These are phyloP conservation scores for Dinocampus coccinellae DNA, from an alignment of 2,888 invertebrate genomes.

Conservation along the genomic window DNA sequence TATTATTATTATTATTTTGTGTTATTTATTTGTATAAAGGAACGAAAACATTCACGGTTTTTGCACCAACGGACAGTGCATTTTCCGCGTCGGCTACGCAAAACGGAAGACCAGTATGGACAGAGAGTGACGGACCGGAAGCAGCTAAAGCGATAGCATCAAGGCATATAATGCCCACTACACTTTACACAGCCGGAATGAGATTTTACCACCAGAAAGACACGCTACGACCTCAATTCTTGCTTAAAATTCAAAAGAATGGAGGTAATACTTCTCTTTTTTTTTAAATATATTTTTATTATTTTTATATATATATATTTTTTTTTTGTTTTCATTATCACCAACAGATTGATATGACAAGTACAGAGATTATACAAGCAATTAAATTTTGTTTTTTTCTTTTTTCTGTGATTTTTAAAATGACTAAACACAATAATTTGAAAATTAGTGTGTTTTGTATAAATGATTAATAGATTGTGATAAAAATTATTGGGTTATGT, in stretches of 20 bases:
- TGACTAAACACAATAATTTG: no score
- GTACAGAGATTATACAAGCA: no score
- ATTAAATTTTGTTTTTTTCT: no score
- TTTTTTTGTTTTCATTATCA: no score
- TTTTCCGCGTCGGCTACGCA: constrained; percentile 74
- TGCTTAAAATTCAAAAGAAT: constrained; percentile 85
- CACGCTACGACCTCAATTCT: constrained; percentile 81
- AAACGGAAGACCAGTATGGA: constrained; percentile 70
- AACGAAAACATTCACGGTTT: constrained; percentile 86
- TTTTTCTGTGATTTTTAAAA: no score
- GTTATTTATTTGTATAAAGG: constrained; percentile 70
- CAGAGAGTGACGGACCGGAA: constrained; percentile 63
- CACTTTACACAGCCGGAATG: constrained; percentile 88
- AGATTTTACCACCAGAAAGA: constrained; percentile 88
- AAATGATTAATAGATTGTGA: no score
- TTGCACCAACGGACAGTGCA: constrained; percentile 87
- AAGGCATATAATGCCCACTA: constrained; percentile 82
- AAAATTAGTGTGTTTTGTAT: no score
- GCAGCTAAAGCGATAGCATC: constrained; percentile 80
- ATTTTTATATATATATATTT: no score
- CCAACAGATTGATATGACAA: no score
- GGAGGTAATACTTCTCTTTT: constrained; percentile 73
- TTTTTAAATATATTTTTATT: background rate
- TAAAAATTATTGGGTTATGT: background rate
- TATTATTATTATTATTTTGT: background rate